These are phyloP conservation scores for Pterois miles DNA, from an alignment of 2,797 vertebrate genomes.

Conservation along the genomic window DNA sequence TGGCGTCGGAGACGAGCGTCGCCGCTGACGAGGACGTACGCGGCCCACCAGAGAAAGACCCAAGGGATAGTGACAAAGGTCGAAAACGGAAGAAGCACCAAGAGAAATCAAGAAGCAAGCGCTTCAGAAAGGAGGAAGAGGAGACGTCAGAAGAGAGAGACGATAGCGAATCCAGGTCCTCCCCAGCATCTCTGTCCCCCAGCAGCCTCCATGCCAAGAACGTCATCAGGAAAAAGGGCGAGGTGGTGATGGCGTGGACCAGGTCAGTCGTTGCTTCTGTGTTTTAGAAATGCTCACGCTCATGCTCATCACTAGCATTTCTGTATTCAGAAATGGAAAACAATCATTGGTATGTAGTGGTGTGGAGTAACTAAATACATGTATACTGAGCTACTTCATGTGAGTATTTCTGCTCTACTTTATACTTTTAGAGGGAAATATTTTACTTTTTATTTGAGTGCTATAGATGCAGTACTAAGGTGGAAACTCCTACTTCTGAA, in stretches of 20 bases:
- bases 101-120: constrained; percentile 69
- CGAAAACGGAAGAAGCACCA: constrained; percentile 86
- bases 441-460: not conserved
- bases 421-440: not conserved
- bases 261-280: constrained; percentile 83
- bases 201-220: constrained; percentile 93
- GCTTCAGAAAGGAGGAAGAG: constrained; percentile 50
- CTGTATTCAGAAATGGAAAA: not conserved
- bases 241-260: constrained; percentile 93
- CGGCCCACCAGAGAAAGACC: constrained; percentile 47
- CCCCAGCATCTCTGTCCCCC: constrained; percentile 69
- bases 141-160: constrained; percentile 54
- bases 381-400: not conserved
- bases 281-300: not conserved
- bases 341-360: not conserved
- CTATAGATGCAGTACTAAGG: not conserved
- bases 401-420: not conserved
- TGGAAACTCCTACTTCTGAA: not conserved
- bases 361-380: not conserved
- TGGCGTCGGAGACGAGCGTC: constrained; percentile 26
- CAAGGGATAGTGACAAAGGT: constrained; percentile 39
- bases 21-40: not conserved
- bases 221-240: constrained; percentile 93
- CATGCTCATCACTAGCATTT: not conserved
- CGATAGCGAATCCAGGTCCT: constrained; percentile 45